phyloP scores from a whole-genome alignment of 2,888 invertebrate species.

The Pocota personata region DNA sequence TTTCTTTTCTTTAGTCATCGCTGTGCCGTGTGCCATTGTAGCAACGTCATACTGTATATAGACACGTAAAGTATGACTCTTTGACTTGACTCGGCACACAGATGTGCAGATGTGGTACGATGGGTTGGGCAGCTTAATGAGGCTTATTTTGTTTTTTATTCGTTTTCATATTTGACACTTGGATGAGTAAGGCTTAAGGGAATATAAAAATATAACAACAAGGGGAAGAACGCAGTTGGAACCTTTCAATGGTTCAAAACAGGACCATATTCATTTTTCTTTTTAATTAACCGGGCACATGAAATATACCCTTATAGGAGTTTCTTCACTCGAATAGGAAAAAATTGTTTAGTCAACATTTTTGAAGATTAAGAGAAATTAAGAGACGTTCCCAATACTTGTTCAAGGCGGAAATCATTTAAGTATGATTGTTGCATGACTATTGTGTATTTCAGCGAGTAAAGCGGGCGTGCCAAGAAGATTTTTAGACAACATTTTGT shows the following conservation, averaged over 20 bases:
- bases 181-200: background rate
- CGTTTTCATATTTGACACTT: slow-evolving; percentile 27
- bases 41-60: background rate
- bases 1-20: background rate
- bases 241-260: no score
- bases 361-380: no score
- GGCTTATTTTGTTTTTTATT: slow-evolving; percentile 30
- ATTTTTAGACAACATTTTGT: no score
- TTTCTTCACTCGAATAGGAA: no score
- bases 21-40: slow-evolving; percentile 5
- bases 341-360: no score
- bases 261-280: background rate
- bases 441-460: no score
- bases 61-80: slow-evolving; percentile 13
- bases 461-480: no score
- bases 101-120: slow-evolving; percentile 25
- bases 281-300: background rate
- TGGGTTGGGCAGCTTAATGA: slow-evolving; percentile 43
- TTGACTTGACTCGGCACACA: slow-evolving; percentile 1
- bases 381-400: no score
- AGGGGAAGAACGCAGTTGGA: background rate
- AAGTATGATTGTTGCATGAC: no score
- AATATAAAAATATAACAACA: background rate
- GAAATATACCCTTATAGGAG: no score
- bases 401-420: no score